phyloP scores from a whole-genome alignment of 1,140 invertebrate genomes.

The Ceratina calcarata region DNA sequence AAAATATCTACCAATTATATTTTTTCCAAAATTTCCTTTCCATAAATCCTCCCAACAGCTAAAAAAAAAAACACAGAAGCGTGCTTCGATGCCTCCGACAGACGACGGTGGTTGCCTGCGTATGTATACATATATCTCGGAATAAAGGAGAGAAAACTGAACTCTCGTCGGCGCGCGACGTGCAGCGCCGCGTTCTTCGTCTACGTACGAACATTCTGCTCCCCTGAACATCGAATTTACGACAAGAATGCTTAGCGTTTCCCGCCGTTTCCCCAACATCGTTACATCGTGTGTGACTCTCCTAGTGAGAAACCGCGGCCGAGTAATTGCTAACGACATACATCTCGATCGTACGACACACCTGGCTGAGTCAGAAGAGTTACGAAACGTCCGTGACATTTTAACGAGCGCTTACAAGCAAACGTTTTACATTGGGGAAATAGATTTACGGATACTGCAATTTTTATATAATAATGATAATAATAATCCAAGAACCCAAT shows the following conservation, averaged over 20 bases:
- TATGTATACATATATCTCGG: no score
- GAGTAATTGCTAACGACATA: slow-evolving; percentile 44
- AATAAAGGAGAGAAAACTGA: slow-evolving; percentile 48
- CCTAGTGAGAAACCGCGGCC: background rate
- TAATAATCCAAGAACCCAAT: no score
- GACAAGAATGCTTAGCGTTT: slow-evolving; percentile 42
- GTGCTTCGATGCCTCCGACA: slow-evolving; percentile 23
- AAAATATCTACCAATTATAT: no score
- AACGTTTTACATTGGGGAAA: no score
- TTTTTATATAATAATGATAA: no score
- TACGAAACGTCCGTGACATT: background rate
- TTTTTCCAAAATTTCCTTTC: no score
- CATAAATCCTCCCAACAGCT: no score
- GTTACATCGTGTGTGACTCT: slow-evolving; percentile 31
- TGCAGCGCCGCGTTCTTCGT: slow-evolving; percentile 16
- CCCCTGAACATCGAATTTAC: slow-evolving; percentile 52
- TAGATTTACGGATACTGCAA: no score
- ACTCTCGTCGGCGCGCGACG: background rate
- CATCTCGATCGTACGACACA: slow-evolving; percentile 12
- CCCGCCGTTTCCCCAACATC: slow-evolving; percentile 30
- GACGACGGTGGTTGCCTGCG: slow-evolving; percentile 17
- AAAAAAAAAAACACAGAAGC: no score
- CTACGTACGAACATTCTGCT: slow-evolving; percentile 45
- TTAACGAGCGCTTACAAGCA: background rate
- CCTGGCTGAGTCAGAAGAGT: background rate